phyloP scores from a whole-genome alignment of 2,888 invertebrate species.

The Nomada fucata region DNA sequence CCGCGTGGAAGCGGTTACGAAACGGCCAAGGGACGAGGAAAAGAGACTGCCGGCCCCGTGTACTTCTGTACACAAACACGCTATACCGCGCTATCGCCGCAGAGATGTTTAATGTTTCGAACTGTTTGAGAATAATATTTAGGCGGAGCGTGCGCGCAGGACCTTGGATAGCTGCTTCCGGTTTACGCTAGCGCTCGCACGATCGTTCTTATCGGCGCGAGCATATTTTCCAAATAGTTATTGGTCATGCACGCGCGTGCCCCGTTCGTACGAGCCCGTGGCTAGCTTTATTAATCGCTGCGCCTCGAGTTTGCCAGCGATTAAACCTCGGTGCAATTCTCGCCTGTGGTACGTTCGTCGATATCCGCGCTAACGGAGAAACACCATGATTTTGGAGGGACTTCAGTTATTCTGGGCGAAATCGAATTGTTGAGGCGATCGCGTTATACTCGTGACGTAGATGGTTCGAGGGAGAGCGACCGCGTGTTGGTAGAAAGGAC shows the following conservation, averaged over 20 bases:
- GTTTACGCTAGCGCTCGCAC: conserved; percentile 58
- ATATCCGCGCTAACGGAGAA: background rate
- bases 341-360: conserved; percentile 9
- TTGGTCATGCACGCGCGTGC: conserved; percentile 52
- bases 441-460: too few relatives aligned
- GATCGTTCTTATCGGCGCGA: conserved; percentile 65
- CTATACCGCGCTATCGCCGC: conserved; percentile 72
- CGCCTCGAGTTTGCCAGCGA: background rate
- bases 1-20: conserved; percentile 28
- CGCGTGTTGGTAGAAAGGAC: too few relatives aligned
- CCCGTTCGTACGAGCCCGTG: conserved; percentile 1
- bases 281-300: conserved; percentile 36
- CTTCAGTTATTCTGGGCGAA: too few relatives aligned
- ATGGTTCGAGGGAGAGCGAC: too few relatives aligned
- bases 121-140: conserved; percentile 81
- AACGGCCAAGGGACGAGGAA: conserved; percentile 20
- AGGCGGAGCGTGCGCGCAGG: conserved; percentile 65
- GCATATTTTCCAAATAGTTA: conserved; percentile 66
- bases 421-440: too few relatives aligned
- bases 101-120: conserved; percentile 79
- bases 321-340: conserved; percentile 20
- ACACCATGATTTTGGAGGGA: too few relatives aligned
- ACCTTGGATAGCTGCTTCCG: conserved; percentile 72
- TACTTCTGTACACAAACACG: conserved; percentile 68
- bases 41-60: conserved; percentile 25